A percentile compares a stretch with the other conserved stretches of the same genome.
Conservation (phyloP, 92 coral and sea anemone genomes). For the Palythoa grandis region DNA sequence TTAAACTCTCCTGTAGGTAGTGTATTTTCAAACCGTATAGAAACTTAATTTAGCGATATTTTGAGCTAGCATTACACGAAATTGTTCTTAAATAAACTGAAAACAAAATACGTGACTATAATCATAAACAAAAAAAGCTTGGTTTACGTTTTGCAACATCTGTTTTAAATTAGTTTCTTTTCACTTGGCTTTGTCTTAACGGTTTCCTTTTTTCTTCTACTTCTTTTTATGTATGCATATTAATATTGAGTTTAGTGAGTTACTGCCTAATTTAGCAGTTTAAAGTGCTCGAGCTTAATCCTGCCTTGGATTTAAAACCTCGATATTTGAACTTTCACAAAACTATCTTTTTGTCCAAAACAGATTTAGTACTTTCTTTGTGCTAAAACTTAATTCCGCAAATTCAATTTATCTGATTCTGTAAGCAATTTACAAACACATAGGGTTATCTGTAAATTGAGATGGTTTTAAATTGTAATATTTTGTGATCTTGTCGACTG, state of each 20-base stretch:
- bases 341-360: neutral
- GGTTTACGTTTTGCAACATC: neutral
- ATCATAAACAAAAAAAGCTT: neutral
- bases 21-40: neutral
- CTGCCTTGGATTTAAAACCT: neutral
- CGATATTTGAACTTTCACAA: neutral
- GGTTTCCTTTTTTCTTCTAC: neutral
- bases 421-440: neutral
- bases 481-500: slow-evolving; percentile 15
- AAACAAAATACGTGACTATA: neutral
- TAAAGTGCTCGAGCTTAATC: neutral
- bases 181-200: neutral
- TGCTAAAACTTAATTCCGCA: neutral
- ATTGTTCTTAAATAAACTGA: neutral
- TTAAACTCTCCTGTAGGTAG: neutral
- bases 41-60: neutral
- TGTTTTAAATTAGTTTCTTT: neutral
- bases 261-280: slow-evolving; percentile 18
- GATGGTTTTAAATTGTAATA: neutral
- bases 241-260: neutral
- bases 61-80: neutral
- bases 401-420: neutral
- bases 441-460: neutral
- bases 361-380: neutral
- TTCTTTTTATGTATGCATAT: slow-evolving; percentile 1